Evolutionary conservation across 1,140 invertebrate species (phyloP).

Genomic region (Delia radicum): DNA sequence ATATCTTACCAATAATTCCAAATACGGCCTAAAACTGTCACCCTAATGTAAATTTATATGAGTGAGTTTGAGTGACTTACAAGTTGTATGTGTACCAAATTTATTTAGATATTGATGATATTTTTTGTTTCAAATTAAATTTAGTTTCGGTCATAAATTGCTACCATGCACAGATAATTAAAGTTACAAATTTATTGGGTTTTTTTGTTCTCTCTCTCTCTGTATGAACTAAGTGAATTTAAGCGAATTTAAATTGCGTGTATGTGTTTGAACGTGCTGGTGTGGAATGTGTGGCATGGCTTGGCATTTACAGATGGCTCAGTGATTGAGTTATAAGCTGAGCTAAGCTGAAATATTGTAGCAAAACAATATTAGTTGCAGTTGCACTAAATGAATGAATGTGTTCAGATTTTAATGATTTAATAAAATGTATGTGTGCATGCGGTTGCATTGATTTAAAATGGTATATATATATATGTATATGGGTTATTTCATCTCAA

Average conservation of each 20-base stretch:
- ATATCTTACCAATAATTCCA: too few relatives aligned
- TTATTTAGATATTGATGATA: slow-evolving; percentile 4
- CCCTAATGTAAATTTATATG: too few relatives aligned
- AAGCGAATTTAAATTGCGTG: background rate
- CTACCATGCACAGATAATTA: slow-evolving; percentile 15
- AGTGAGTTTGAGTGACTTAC: too few relatives aligned
- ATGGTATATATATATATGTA: background rate
- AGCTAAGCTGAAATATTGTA: background rate
- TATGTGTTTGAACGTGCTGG: background rate
- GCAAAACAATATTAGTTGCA: background rate
- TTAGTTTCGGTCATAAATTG: slow-evolving; percentile 17
- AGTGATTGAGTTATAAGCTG: slow-evolving; percentile 1
- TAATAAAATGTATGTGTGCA: background rate
- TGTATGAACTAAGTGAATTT: background rate
- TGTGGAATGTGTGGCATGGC: background rate
- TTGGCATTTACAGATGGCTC: background rate
- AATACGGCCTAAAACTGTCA: too few relatives aligned
- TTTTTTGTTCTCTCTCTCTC: background rate
- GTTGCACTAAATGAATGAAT: too few relatives aligned
- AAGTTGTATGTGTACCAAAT: too few relatives aligned
- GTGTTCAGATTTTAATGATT: background rate
- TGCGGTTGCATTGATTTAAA: background rate
- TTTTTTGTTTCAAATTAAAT: slow-evolving; percentile 22
- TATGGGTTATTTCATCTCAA: background rate
- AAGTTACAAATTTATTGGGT: slow-evolving; percentile 18